These are phyloP conservation scores for Cottoperca gobio DNA, from an alignment of 2,797 vertebrate genomes.

Conservation along the genomic window DNA sequence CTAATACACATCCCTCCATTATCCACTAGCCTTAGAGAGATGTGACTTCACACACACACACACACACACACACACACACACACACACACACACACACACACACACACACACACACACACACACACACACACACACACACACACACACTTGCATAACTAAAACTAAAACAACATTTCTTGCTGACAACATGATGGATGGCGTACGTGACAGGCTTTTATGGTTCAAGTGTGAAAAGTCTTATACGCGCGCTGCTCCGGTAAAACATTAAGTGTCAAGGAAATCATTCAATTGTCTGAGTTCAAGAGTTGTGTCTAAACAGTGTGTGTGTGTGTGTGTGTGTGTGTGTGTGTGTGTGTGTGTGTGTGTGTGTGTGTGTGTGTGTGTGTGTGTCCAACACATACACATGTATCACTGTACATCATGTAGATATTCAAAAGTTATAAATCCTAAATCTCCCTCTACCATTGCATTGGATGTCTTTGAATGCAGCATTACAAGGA, in stretches of 20 bases:
- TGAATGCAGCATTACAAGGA: not conserved
- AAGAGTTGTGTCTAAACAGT: slow-evolving; percentile 26
- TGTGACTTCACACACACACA: slow-evolving; percentile 34
- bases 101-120: no score
- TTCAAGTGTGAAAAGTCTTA: slow-evolving; percentile 24
- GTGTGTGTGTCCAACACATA: no score
- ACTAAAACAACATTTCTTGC: slow-evolving; percentile 50
- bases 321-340: no score
- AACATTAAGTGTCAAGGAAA: slow-evolving; percentile 63
- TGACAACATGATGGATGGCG: slow-evolving; percentile 74
- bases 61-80: no score
- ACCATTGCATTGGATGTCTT: not conserved
- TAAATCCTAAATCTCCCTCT: not conserved
- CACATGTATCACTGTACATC: not conserved
- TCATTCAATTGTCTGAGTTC: slow-evolving; percentile 38
- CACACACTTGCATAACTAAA: slow-evolving; percentile 33
- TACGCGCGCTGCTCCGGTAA: slow-evolving; percentile 37
- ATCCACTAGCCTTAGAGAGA: slow-evolving; percentile 22
- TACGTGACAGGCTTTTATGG: slow-evolving; percentile 63
- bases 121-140: no score
- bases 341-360: no score
- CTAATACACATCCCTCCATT: not conserved
- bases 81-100: no score
- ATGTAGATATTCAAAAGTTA: not conserved
- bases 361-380: no score